Evolutionary conservation across 2,888 invertebrate genomes (phyloP).

Genomic region (Ornithoptera priamus): DNA sequence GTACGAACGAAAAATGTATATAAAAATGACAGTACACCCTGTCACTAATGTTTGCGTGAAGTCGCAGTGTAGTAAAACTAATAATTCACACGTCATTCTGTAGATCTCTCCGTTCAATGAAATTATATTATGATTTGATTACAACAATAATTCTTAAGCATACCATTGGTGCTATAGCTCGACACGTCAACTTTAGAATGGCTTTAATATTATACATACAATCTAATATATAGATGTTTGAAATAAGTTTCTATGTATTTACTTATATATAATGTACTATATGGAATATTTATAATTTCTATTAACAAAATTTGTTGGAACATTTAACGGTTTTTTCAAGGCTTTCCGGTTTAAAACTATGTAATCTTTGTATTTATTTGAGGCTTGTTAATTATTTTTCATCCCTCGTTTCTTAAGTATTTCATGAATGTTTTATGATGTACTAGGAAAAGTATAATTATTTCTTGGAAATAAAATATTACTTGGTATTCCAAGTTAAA

Average conservation of each 20-base stretch:
- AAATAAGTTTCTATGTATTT: not conserved
- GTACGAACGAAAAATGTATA: not conserved
- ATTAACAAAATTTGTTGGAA: no score
- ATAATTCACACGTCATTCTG: slow-evolving; percentile 30
- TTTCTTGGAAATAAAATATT: no score
- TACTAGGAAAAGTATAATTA: no score
- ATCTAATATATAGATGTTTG: not conserved
- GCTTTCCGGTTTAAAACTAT: no score
- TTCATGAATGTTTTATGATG: no score
- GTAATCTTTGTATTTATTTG: no score
- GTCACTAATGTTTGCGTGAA: slow-evolving; percentile 20
- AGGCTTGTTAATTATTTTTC: no score
- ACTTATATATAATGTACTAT: no score
- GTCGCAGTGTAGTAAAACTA: slow-evolving; percentile 28
- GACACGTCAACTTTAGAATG: slow-evolving; percentile 13
- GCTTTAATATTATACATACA: not conserved
- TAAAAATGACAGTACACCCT: slow-evolving; percentile 13
- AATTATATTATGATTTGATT: slow-evolving; percentile 30
- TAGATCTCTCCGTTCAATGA: slow-evolving; percentile 19
- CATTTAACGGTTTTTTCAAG: no score
- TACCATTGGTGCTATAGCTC: slow-evolving; percentile 7
- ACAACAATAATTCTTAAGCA: slow-evolving; percentile 22
- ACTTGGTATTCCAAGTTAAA: no score
- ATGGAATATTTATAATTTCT: no score
- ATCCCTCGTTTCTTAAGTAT: no score